A percentile compares a stretch with the other conserved stretches of the same genome.
Evolutionary conservation across 2,113 vertebrate genomes (phyloP).

Genomic region (Delphinapterus leucas): DNA sequence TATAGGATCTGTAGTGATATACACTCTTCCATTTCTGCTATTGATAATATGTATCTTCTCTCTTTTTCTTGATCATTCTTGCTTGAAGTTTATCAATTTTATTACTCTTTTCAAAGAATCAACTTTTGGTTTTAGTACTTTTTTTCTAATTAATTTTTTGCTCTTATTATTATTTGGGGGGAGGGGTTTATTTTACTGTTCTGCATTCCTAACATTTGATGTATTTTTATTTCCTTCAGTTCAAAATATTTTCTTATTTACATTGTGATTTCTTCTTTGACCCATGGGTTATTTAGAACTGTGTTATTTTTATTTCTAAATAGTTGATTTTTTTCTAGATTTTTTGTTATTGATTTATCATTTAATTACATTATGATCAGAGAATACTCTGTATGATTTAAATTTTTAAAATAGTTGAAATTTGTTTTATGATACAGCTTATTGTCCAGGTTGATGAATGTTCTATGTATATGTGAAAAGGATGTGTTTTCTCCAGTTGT

Average conservation of each 20-base stretch:
- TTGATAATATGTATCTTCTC: background rate
- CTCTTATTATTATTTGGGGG: background rate
- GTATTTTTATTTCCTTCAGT: background rate
- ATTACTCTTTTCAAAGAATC: background rate
- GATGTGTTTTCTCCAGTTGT: background rate
- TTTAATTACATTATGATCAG: background rate
- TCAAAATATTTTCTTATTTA: constrained; percentile 20
- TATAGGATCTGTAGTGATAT: background rate
- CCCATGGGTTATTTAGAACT: background rate
- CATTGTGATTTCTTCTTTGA: background rate
- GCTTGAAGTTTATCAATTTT: background rate
- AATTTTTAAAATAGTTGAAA: background rate
- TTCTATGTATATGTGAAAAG: background rate
- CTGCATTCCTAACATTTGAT: background rate
- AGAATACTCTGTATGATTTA: background rate
- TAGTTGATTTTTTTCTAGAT: background rate
- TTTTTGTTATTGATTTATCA: background rate
- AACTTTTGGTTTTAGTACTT: background rate
- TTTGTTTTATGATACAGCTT: background rate
- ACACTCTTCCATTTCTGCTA: background rate
- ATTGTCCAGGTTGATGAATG: background rate
- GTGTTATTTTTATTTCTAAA: constrained; percentile 18
- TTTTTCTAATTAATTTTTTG: background rate
- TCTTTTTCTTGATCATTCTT: background rate
- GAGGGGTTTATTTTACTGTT: background rate